Percentiles rank a stretch among this genome's conserved stretches.
These are phyloP conservation scores for Amphimallon solstitiale DNA, from an alignment of 2,888 invertebrate species.

Conservation along the genomic window DNA sequence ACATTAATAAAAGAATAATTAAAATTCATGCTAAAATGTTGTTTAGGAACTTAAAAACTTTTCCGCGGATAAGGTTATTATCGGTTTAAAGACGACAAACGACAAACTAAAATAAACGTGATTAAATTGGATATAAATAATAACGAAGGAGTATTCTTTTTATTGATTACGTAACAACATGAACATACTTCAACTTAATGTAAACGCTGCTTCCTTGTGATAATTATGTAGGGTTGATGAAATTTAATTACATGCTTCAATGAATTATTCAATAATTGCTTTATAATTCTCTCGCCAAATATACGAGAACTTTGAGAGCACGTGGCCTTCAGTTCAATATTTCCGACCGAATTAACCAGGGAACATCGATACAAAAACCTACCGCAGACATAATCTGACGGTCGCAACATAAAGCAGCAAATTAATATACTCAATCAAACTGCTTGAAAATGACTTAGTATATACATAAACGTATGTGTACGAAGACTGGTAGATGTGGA, in stretches of 20 bases:
- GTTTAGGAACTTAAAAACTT: no score
- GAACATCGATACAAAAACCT: slow-evolving; percentile 4
- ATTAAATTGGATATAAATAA: neutral
- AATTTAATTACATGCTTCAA: slow-evolving; percentile 21
- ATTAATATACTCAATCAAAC: slow-evolving; percentile 2
- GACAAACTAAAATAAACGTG: slow-evolving; percentile 50
- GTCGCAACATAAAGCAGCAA: neutral
- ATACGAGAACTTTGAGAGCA: no score
- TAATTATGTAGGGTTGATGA: neutral
- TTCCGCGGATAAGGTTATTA: no score
- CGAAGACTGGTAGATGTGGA: neutral
- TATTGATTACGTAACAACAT: slow-evolving; percentile 1
- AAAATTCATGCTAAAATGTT: no score
- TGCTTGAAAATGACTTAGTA: neutral
- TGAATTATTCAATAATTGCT: slow-evolving; percentile 25
- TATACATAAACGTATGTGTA: neutral
- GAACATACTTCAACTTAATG: neutral
- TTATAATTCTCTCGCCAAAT: slow-evolving; percentile 11
- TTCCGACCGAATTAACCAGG: slow-evolving; percentile 9
- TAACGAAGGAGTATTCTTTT: neutral
- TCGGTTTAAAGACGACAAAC: no score
- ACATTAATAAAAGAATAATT: no score
- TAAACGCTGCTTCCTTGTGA: neutral
- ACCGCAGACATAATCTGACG: neutral
- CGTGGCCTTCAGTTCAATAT: neutral